Conservation (phyloP, 2,113 vertebrate genomes). For the Aptenodytes forsteri region DNA sequence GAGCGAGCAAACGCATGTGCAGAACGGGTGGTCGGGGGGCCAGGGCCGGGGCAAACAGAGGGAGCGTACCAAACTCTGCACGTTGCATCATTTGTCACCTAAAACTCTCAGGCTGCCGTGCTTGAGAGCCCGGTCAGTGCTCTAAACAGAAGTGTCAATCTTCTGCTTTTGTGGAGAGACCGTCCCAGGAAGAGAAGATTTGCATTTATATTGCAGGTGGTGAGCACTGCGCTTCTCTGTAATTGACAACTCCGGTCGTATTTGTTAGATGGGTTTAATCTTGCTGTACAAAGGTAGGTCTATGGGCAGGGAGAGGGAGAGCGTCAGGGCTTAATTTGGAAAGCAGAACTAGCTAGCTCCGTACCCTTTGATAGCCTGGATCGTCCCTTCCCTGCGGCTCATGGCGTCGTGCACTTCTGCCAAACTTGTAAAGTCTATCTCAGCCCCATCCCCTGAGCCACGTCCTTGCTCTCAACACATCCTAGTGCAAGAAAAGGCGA, state of each 20-base stretch:
- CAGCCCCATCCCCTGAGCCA: neutral
- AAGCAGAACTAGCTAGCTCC: neutral
- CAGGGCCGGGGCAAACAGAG: neutral
- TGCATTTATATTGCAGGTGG: neutral
- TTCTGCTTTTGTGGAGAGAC: neutral
- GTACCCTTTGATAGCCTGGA: neutral
- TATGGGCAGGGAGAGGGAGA: neutral
- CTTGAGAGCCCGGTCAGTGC: neutral
- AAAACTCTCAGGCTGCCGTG: neutral
- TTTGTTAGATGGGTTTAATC: neutral
- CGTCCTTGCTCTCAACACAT: neutral
- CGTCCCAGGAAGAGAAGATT: neutral
- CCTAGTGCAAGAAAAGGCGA: neutral
- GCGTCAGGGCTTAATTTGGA: neutral
- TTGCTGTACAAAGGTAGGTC: neutral
- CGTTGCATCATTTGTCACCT: neutral
- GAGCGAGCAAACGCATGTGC: neutral
- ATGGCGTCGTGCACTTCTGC: accelerated
- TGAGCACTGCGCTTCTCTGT: neutral
- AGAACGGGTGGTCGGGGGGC: neutral
- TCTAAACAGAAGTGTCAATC: neutral
- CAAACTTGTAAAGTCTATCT: neutral
- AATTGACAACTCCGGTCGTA: neutral
- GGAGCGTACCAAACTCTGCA: neutral
- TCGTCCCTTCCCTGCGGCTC: neutral